Conservation (phyloP, 1,140 invertebrate genomes). For the Rhagoletis zephyria region DNA sequence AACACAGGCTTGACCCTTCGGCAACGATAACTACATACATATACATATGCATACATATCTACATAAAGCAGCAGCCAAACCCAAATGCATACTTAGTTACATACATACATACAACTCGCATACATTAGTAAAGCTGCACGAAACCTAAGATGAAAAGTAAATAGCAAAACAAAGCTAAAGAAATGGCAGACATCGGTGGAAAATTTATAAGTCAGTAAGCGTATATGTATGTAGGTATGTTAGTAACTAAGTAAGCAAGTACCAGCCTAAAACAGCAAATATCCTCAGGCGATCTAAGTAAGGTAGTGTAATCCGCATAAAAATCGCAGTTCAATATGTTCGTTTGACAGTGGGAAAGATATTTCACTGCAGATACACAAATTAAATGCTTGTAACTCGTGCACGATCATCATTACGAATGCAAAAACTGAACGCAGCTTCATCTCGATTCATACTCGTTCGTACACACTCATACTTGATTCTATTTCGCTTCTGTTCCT, state of each 20-base stretch:
- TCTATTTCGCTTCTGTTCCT: slow-evolving; percentile 37
- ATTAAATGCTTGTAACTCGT: slow-evolving; percentile 49
- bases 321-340: slow-evolving; percentile 47
- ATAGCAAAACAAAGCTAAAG: not conserved
- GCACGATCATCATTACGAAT: slow-evolving; percentile 51
- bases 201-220: not conserved
- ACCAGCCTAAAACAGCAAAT: not conserved
- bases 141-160: slow-evolving; percentile 31
- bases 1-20: slow-evolving; percentile 42
- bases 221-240: not conserved
- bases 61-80: not conserved
- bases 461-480: slow-evolving; percentile 10
- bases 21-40: slow-evolving; percentile 18
- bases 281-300: not conserved
- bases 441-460: not conserved
- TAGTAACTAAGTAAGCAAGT: not conserved
- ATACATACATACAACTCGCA: not conserved
- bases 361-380: slow-evolving; percentile 48
- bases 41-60: not conserved
- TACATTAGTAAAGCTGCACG: slow-evolving; percentile 3
- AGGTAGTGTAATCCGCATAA: not conserved
- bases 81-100: not conserved
- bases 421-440: slow-evolving; percentile 37
- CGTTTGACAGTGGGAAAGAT: slow-evolving; percentile 51
- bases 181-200: not conserved